These are phyloP conservation scores for Parapristionchus giblindavisi DNA, from an alignment of 2,888 invertebrate genomes.

Conservation along the genomic window DNA sequence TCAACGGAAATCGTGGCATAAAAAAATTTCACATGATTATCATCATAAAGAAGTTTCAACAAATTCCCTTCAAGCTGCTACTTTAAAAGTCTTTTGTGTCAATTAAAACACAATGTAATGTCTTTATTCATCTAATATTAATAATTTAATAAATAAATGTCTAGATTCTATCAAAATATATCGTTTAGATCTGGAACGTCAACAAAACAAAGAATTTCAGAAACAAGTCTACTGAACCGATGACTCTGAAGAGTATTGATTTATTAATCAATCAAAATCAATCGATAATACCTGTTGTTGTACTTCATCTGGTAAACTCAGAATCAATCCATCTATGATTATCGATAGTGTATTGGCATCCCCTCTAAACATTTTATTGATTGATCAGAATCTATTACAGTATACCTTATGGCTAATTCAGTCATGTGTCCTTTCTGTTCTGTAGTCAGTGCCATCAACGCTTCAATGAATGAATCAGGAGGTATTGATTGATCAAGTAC, in stretches of 20 bases:
- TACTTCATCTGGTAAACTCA: conserved; percentile 20
- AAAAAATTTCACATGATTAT: no score
- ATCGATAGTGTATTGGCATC: not conserved
- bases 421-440: conserved; percentile 31
- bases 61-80: no score
- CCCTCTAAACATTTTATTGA: not conserved
- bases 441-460: conserved; percentile 9
- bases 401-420: conserved; percentile 27
- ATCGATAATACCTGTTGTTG: not conserved
- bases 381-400: not conserved
- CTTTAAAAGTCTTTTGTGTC: no score
- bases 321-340: conserved; percentile 18
- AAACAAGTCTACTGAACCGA: conserved; percentile 4
- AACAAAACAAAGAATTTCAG: conserved; percentile 12
- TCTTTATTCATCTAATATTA: no score
- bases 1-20: no score
- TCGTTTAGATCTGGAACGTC: not conserved
- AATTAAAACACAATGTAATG: no score
- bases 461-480: conserved; percentile 19
- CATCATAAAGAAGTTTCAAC: no score
- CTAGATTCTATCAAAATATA: no score
- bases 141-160: no score
- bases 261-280: not conserved
- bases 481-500: not conserved
- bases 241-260: not conserved